A percentile compares a stretch with the other conserved stretches of the same genome.
Conservation (phyloP, 2,797 vertebrate genomes). For the Sebastiscus albofasciatus region DNA sequence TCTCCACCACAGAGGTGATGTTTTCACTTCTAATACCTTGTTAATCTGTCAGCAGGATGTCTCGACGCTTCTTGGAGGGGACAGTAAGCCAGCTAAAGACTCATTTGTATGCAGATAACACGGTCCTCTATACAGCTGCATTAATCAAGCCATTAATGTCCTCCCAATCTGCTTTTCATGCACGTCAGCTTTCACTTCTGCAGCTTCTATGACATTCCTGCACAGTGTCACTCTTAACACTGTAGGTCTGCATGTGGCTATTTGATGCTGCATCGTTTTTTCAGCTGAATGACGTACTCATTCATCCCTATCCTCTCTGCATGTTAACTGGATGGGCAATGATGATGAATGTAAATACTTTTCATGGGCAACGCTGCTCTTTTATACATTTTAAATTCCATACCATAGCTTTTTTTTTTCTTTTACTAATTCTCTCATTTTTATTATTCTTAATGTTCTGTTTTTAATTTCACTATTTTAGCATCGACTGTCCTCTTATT, state of each 20-base stretch:
- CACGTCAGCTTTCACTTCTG: not conserved
- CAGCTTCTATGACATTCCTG: not conserved
- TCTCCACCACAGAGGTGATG: constrained; percentile 21
- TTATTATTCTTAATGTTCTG: not conserved
- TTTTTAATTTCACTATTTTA: too few species aligned
- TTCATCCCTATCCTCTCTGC: not conserved
- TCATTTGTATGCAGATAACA: constrained; percentile 66
- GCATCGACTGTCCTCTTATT: too few species aligned
- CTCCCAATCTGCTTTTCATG: constrained; percentile 1
- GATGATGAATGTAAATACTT: not conserved
- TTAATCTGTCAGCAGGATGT: constrained; percentile 64
- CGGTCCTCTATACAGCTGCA: constrained; percentile 18
- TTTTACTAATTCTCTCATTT: not conserved
- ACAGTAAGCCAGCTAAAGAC: constrained; percentile 47
- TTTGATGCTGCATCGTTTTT: not conserved
- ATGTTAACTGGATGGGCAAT: not conserved
- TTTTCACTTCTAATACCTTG: constrained; percentile 36
- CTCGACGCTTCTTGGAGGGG: constrained; percentile 14
- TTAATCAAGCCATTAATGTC: constrained; percentile 28
- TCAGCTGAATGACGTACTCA: not conserved
- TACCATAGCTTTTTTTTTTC: not conserved
- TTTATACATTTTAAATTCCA: not conserved
- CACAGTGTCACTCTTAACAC: not conserved
- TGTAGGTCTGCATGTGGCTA: not conserved
- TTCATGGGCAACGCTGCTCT: not conserved